Conservation (phyloP, 1,140 invertebrate species). For the Galleria mellonella region DNA sequence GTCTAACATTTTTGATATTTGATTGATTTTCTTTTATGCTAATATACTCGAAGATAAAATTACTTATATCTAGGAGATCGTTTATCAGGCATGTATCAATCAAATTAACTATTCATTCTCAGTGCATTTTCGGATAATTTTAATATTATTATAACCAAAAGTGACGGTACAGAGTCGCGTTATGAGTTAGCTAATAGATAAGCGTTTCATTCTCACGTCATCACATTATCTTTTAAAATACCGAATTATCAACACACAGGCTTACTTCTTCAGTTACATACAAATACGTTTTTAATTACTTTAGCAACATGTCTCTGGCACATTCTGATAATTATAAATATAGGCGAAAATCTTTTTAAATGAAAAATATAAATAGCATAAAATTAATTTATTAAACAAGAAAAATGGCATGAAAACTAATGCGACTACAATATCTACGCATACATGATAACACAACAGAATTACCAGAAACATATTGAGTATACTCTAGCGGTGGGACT, state of each 20-base stretch:
- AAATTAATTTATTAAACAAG: too few species aligned
- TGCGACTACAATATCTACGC: too few species aligned
- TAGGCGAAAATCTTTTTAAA: neutral
- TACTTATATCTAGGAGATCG: slow-evolving; percentile 29
- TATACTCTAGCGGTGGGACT: neutral
- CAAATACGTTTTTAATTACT: slow-evolving; percentile 15
- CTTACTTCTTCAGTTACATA: slow-evolving; percentile 23
- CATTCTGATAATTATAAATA: slow-evolving; percentile 6
- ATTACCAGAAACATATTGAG: slow-evolving; percentile 32
- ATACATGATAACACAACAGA: too few species aligned
- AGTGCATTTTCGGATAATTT: slow-evolving; percentile 1
- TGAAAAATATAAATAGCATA: neutral
- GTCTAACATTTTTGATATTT: slow-evolving; percentile 16
- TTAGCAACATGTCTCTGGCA: slow-evolving; percentile 17
- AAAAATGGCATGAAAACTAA: too few species aligned
- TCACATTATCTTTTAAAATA: slow-evolving; percentile 34
- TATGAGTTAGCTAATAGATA: slow-evolving; percentile 39
- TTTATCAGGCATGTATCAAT: slow-evolving; percentile 14
- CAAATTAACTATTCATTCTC: slow-evolving; percentile 4
- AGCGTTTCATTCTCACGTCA: slow-evolving; percentile 54
- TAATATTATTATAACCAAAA: slow-evolving; percentile 5
- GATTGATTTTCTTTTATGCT: slow-evolving; percentile 6
- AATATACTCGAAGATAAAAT: slow-evolving; percentile 11
- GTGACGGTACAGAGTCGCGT: slow-evolving; percentile 29
- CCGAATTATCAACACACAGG: slow-evolving; percentile 25